Evolutionary conservation across 2,113 vertebrate genomes (phyloP).

Genomic region (Pseudopodoces humilis): DNA sequence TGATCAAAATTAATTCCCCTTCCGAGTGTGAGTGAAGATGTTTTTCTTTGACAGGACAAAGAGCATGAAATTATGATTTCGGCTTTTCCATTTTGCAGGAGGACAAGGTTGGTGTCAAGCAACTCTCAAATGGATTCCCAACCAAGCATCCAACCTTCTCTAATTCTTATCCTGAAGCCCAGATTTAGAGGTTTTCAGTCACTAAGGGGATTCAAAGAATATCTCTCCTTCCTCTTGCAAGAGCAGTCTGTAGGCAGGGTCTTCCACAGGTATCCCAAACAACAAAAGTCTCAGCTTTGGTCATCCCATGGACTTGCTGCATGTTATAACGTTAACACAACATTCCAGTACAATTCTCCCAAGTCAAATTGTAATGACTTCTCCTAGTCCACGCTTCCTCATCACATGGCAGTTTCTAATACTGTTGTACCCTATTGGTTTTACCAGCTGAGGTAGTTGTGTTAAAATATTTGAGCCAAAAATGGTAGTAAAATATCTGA

Average conservation of each 20-base stretch:
- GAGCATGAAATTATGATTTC: neutral
- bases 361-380: neutral
- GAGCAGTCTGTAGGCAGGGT: neutral
- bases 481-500: neutral
- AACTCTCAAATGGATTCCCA: neutral
- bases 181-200: neutral
- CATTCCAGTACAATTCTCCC: neutral
- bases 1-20: neutral
- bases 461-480: neutral
- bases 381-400: neutral
- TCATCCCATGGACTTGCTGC: neutral
- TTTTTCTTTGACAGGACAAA: neutral
- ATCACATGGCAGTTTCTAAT: neutral
- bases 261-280: neutral
- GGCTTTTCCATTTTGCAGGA: neutral
- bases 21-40: neutral
- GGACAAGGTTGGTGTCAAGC: rapidly evolving
- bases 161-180: neutral
- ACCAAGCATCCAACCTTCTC: rapidly evolving
- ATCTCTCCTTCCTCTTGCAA: neutral
- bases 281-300: neutral
- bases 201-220: neutral
- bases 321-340: rapidly evolving
- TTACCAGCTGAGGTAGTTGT: neutral
- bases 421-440: neutral